Evolutionary conservation across 2,797 vertebrate genomes (phyloP), one percentile per base, ranked within the genome.

Genomic region (Oceanodroma leucorhoa): DNA sequence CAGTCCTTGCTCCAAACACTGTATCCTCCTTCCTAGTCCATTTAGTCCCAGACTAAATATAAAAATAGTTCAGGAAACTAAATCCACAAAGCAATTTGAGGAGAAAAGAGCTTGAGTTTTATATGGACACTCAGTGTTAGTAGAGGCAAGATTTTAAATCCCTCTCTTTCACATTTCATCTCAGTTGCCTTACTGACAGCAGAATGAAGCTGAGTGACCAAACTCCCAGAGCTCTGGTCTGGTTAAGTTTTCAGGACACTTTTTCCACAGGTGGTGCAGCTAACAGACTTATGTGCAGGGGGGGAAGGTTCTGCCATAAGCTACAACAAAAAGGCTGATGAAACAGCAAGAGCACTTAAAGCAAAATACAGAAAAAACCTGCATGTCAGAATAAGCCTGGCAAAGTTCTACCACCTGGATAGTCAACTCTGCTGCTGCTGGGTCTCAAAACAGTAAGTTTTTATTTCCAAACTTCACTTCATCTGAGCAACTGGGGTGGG

Each of bases 311-410:
- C 66, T 85, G 38, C 6, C 34, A 54, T 26, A 76, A 81, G 3
- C 16, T 69, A 45, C 20, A 55, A 58, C 14, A 29, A 65, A 14
- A 70, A 61, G 26, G 54, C 6, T 69, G 51, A 72, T 58, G 29
- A 87, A 89, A 84, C 13, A 87, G 32, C 6, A 61, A 7, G 7
- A 57, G 7, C 29, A 41, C 13, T 79, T 58, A 30, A 9, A 72
- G 34, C 21, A 73, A 45, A 43, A 32, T 3, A 57, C 0, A 3
- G 2, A 5, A 57, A 48, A 40, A 38, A 3, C 5, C 32, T 46
- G 30, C 22, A 45, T 2, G 3, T 65, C 46, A 87, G 38, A 91
- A 48, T 46, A 67, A 75, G 13, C 14, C 16, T 67, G 11, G 14
- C 17, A 57, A 91, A 72, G 6, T 51, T 84, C 18, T 57, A 58